Evolutionary conservation across 2,888 invertebrate species (phyloP).

Genomic region (Patella caerulea): DNA sequence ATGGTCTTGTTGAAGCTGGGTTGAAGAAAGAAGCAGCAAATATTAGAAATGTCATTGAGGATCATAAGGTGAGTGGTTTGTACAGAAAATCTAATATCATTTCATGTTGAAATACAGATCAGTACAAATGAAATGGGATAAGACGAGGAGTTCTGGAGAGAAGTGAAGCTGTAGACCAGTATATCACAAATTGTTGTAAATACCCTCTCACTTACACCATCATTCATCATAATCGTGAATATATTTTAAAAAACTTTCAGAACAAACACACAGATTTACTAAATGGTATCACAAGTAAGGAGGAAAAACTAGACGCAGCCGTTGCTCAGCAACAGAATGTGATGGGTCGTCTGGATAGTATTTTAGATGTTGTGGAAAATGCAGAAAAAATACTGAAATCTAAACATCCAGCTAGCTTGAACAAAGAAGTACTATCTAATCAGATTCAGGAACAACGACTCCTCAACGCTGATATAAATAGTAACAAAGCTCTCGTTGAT

Average conservation of each 20-base stretch:
- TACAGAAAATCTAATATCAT: too few species aligned
- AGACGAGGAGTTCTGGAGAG: too few species aligned
- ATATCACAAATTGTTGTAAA: too few species aligned
- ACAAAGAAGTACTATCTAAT: slow-evolving; percentile 87
- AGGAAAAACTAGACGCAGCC: slow-evolving; percentile 57
- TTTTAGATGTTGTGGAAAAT: slow-evolving; percentile 57
- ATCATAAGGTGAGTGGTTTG: slow-evolving; percentile 26
- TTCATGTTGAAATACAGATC: too few species aligned
- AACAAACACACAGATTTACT: slow-evolving; percentile 55
- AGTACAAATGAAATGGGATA: too few species aligned
- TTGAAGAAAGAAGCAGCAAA: slow-evolving; percentile 53
- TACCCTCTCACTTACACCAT: too few species aligned
- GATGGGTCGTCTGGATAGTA: slow-evolving; percentile 53
- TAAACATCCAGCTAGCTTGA: slow-evolving; percentile 82
- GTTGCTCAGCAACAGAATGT: slow-evolving; percentile 65
- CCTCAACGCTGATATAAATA: slow-evolving; percentile 60
- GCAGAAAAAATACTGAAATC: slow-evolving; percentile 55
- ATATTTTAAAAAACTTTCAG: slow-evolving; percentile 27
- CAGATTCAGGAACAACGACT: slow-evolving; percentile 90
- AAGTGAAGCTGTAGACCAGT: too few species aligned
- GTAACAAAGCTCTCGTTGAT: slow-evolving; percentile 50
- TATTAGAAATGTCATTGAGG: slow-evolving; percentile 44
- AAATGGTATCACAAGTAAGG: slow-evolving; percentile 55
- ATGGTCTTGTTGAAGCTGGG: slow-evolving; percentile 82
- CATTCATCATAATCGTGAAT: too few species aligned